Evolutionary conservation across 2,113 vertebrate genomes (phyloP).

Genomic region (Pogonocichla stellata): DNA sequence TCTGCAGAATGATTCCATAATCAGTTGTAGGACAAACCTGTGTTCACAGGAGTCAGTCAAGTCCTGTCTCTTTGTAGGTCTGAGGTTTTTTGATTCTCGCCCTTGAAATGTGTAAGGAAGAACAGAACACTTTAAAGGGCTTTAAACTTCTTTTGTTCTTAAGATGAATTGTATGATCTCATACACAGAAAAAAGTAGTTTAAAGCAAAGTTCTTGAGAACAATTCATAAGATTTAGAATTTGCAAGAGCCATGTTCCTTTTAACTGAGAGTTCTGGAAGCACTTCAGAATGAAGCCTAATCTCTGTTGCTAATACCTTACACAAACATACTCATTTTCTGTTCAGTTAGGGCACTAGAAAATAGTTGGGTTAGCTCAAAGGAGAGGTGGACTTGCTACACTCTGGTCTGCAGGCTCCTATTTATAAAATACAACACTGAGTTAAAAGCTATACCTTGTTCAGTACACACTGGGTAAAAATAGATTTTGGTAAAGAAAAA

Average conservation of each 20-base stretch:
- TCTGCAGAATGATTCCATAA: not conserved
- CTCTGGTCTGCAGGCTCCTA: not conserved
- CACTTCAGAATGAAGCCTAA: not conserved
- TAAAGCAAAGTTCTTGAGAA: not conserved
- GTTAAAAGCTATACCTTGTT: not conserved
- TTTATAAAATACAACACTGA: not conserved
- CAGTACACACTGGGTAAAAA: not conserved
- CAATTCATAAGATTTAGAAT: not conserved
- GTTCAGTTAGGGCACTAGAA: not conserved
- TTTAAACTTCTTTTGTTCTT: not conserved
- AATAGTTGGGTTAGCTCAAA: not conserved
- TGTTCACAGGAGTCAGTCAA: not conserved
- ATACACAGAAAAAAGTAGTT: not conserved
- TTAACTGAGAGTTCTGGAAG: not conserved
- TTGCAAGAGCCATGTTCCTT: not conserved
- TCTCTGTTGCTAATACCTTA: not conserved
- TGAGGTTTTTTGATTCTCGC: not conserved
- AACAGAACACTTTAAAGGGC: not conserved
- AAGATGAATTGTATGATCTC: not conserved
- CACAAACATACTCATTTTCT: not conserved
- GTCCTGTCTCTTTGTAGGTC: not conserved
- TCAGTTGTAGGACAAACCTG: rapidly evolving
- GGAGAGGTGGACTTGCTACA: not conserved
- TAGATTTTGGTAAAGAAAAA: not conserved
- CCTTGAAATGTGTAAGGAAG: not conserved